Evolutionary conservation across 2,888 invertebrate species (phyloP).

Genomic region (Ectemnius cavifrons): DNA sequence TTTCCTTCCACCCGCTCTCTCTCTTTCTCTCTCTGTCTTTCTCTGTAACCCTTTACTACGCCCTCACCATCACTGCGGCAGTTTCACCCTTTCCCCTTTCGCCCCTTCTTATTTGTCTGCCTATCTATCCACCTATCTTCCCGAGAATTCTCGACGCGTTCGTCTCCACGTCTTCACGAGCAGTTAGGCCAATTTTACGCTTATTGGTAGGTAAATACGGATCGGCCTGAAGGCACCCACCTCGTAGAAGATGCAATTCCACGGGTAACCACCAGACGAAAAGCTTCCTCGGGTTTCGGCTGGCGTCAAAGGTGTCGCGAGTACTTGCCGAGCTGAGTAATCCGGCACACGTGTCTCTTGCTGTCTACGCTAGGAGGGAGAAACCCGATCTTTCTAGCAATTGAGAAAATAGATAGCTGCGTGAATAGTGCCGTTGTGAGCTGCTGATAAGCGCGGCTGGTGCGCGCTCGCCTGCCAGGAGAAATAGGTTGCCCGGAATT

Average conservation of each 20-base stretch:
- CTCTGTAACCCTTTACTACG: not conserved
- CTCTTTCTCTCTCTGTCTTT: conserved; percentile 2
- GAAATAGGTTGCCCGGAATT: conserved; percentile 4
- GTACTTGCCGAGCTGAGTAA: conserved; percentile 15
- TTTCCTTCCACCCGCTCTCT: conserved; percentile 13
- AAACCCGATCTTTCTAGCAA: conserved; percentile 1
- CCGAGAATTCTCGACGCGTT: conserved; percentile 8
- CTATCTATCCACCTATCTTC: conserved; percentile 28
- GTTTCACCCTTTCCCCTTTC: not conserved
- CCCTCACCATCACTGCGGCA: not conserved
- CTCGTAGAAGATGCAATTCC: conserved; percentile 39
- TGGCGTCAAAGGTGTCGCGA: conserved; percentile 39
- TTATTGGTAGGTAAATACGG: conserved; percentile 76
- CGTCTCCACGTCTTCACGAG: conserved; percentile 38
- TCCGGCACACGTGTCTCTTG: conserved; percentile 15
- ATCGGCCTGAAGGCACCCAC: conserved; percentile 46
- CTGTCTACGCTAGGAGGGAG: not conserved
- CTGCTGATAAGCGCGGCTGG: not conserved
- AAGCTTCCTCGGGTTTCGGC: conserved; percentile 24
- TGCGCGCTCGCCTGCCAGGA: not conserved
- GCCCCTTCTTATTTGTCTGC: conserved; percentile 11
- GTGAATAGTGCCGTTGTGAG: conserved; percentile 8
- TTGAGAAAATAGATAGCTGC: not conserved
- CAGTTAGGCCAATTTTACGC: conserved; percentile 76
- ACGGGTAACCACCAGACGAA: conserved; percentile 21